Evolutionary conservation across 2,797 vertebrate genomes (phyloP).

Genomic region (Loris lydekkerianus): DNA sequence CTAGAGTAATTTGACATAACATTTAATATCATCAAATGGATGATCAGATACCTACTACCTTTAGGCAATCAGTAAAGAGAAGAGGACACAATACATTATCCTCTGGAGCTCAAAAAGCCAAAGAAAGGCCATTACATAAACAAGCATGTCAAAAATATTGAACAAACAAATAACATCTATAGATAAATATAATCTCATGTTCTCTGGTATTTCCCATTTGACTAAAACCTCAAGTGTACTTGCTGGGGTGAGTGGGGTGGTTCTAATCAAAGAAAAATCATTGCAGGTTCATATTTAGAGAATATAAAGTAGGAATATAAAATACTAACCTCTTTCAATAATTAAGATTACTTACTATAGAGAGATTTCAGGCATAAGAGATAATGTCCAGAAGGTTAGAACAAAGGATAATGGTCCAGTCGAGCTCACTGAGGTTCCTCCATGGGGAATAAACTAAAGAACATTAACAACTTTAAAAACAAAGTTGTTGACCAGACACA

Average conservation of each 20-base stretch:
- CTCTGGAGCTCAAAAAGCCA: conserved; percentile 22
- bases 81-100: neutral
- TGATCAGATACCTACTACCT: neutral
- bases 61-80: neutral
- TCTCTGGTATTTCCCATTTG: conserved; percentile 36
- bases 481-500: neutral
- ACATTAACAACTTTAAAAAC: neutral
- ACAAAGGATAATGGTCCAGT: neutral
- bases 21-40: conserved; percentile 24
- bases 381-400: neutral
- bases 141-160: neutral
- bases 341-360: neutral
- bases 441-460: neutral
- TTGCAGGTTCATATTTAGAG: neutral
- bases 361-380: neutral
- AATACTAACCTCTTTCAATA: neutral
- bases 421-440: neutral
- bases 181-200: conserved; percentile 34
- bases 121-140: neutral
- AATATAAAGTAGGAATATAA: conserved; percentile 1
- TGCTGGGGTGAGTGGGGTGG: neutral
- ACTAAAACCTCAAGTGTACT: neutral
- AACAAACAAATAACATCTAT: conserved; percentile 47
- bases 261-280: neutral
- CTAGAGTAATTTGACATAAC: conserved; percentile 24